phyloP scores from a whole-genome alignment of 2,888 invertebrate genomes.

The Caenorhabditis sp. region DNA sequence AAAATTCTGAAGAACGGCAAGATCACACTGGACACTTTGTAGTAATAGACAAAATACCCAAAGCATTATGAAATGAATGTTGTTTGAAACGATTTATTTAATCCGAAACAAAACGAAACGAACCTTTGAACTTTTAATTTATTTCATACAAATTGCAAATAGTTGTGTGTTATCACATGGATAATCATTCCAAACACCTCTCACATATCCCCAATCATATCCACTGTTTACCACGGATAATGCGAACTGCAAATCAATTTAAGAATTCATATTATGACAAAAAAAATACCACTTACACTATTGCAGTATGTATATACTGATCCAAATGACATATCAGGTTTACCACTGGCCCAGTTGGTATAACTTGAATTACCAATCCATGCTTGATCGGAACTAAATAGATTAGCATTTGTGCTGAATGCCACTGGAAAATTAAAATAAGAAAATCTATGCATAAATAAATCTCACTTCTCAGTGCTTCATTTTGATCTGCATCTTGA shows the following conservation, averaged over 20 bases:
- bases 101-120: not conserved
- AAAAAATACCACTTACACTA: not conserved
- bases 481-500: not conserved
- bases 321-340: not conserved
- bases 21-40: not conserved
- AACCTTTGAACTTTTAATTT: not conserved
- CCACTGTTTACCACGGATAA: constrained; percentile 5
- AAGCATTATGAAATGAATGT: not conserved
- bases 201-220: not conserved
- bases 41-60: not conserved
- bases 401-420: not conserved
- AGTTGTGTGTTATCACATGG: constrained; percentile 2
- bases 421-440: not conserved
- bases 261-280: not conserved
- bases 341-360: not conserved
- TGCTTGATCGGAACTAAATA: not conserved
- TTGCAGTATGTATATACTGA: not conserved
- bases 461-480: not conserved
- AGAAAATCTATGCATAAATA: not conserved
- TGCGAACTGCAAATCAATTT: constrained; percentile 5
- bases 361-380: constrained; percentile 1
- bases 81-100: not conserved
- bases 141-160: constrained; percentile 8
- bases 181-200: constrained; percentile 13
- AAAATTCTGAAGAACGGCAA: not conserved